Conservation (phyloP, 2,888 invertebrate species). For the Galeopsomyia nigrocyanea region DNA sequence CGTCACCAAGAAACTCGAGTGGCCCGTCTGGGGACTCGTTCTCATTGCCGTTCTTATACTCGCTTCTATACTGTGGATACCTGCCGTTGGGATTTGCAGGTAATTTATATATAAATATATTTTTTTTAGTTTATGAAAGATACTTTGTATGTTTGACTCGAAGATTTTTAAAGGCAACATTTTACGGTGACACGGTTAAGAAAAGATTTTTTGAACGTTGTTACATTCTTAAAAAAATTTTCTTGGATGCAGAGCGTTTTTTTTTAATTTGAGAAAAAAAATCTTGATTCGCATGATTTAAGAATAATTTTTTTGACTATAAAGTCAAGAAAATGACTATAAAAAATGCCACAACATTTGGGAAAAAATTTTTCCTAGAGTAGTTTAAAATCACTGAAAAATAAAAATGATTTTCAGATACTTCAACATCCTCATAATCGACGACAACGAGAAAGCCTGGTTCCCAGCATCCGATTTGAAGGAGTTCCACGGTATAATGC, state of each 20-base stretch:
- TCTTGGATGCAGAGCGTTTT: background rate
- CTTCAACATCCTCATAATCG: conserved; percentile 84
- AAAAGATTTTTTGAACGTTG: too few species aligned
- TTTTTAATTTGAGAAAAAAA: too few species aligned
- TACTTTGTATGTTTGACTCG: too few species aligned
- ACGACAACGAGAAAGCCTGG: conserved; percentile 93
- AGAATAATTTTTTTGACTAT: too few species aligned
- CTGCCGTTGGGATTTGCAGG: conserved; percentile 85
- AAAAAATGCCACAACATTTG: too few species aligned
- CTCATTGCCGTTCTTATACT: conserved; percentile 81
- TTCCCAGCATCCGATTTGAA: conserved; percentile 90
- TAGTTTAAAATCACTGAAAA: too few species aligned
- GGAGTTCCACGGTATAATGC: conserved; percentile 90
- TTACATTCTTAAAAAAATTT: background rate
- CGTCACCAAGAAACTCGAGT: conserved; percentile 81
- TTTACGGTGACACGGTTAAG: too few species aligned
- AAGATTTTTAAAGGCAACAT: too few species aligned
- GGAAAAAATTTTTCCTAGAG: too few species aligned
- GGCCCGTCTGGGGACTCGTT: conserved; percentile 88
- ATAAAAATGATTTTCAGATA: conserved; percentile 70
- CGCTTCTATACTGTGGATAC: conserved; percentile 91
- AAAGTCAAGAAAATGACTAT: too few species aligned
- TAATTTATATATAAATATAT: conserved; percentile 59
- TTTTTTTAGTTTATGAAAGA: too few species aligned
- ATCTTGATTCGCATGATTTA: too few species aligned